Evolutionary conservation across 2,888 invertebrate genomes (phyloP), one percentile per base, ranked within the genome.

Genomic region (Noctua pronuba): DNA sequence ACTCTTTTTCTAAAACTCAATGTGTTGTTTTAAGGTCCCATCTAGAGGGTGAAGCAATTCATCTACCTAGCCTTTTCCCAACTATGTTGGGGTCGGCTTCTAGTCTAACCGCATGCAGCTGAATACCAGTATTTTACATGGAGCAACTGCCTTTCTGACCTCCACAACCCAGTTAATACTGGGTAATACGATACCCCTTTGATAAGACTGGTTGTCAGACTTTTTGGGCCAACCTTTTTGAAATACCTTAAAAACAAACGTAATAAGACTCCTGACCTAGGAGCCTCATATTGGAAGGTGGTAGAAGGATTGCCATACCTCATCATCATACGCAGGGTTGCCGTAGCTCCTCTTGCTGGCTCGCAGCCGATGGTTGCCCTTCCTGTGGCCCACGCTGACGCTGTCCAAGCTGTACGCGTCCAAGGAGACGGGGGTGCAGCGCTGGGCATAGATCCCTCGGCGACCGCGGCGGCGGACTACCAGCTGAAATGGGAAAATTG

Each of bases 371-470:
- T 97, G 95, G 77, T 97, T 97, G 55, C 97, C 98, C 93, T 98
- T 98, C 84, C 98, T 96, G 79, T 98, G 97, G 0, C 98, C 98
- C 10, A 98, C 98, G 11, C 99, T 99, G 44, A 99, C 98, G 92
- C 98, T 99, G 95, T 99, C 99, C 93, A 99, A 96, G 90, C 98
- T 99, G 95, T 99, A 99, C 21, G 98, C 98, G 91, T 99, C 99
- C 88, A 99, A 94, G 35, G 98, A 98, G 1, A 99, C 99, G 0
- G 99, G 99, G 1, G 98, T 98, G 91, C 99, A 99, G 75, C 99
- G 97, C 94, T 99, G 98, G 0, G 98, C 98, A 91, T 98, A 98
- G 88, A 98, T 98, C 28, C 98, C 97, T 83, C 98, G 98, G 80
- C 98, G 98, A 10, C 99, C 97, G 11, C 99, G 97, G 88, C 98